Base-by-base conservation (phyloP, 2,888 invertebrate species). In the Dolichopus griseipennis region DNA sequence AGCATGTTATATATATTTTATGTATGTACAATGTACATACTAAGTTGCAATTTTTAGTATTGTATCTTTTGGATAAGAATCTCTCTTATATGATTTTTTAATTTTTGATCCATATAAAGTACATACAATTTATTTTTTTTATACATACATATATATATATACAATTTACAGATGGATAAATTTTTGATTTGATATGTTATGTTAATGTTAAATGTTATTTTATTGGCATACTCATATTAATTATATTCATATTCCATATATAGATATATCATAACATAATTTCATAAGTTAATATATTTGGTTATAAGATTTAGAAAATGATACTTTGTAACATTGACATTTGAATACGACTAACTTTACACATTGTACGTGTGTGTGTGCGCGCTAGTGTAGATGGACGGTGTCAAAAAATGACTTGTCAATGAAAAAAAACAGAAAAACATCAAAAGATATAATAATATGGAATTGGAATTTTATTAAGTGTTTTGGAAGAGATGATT, bases 311-410 rank as follows among this genome's bases (percentile, higher is more conserved):
- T 12, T 37, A 7, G 12, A 37, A 8, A 1, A 10, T 18, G 12
- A 52, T 9, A 52, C 18, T 52, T 52, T 52, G 52, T 52, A 52
- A 52, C 52, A 52, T 52, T 52, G 52, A 52, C 52, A 52, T 52
- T 52, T 52, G 52, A 52, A 52, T 52, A 27, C 27, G 27, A 4
- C 27, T 27, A 2, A 27, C 5, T 27, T n/a, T n/a, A n/a, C 27
- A 27, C 2, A 1, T 8, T 37, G 37, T 10, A 37, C 10, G 12
- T 37, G 12, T 37, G 8, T 37, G 8, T 37, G 8, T 7, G n/a
- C n/a, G n/a, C n/a, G n/a, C n/a, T n/a, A 10, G 37, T 37, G 37
- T 37, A 10, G 37, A 37, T 37, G 12, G 10, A 10, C 37, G 8
- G 27, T 37, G 37, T 37, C 10, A 37, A 52, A 7, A 43, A 52